Evolutionary conservation across 2,888 invertebrate genomes (phyloP).

Genomic region (Drosophila imparisetae): DNA sequence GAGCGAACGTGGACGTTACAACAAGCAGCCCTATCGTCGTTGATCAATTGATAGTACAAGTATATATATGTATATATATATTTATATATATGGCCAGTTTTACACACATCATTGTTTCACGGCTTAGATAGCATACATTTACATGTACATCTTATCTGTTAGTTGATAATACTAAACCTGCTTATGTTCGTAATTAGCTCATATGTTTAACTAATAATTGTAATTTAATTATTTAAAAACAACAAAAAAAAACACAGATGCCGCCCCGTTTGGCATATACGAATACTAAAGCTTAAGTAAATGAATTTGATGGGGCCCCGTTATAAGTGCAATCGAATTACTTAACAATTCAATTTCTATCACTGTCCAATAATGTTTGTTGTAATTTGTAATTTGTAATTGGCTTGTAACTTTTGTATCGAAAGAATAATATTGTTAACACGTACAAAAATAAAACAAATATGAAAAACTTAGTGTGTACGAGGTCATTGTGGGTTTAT

Average conservation of each 20-base stretch:
- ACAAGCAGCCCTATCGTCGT: constrained; percentile 88
- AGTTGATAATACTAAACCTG: constrained; percentile 50
- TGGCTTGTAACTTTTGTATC: constrained; percentile 48
- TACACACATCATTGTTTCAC: constrained; percentile 21
- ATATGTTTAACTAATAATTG: constrained; percentile 70
- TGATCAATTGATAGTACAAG: constrained; percentile 50
- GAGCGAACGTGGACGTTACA: constrained; percentile 90
- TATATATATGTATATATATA: background rate
- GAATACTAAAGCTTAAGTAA: constrained; percentile 33
- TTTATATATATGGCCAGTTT: background rate
- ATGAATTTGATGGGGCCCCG: constrained; percentile 47
- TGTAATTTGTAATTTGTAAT: constrained; percentile 60
- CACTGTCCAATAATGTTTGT: constrained; percentile 47
- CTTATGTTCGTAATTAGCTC: constrained; percentile 63
- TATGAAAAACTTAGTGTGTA: constrained; percentile 24
- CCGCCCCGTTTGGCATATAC: constrained; percentile 18
- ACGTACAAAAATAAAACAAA: constrained; percentile 44
- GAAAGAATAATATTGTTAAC: constrained; percentile 54
- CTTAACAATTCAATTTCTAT: constrained; percentile 65
- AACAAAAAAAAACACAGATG: background rate
- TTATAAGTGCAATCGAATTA: constrained; percentile 64
- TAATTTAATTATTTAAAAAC: constrained; percentile 63
- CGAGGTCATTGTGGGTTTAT: constrained; percentile 42
- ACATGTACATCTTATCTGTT: constrained; percentile 38
- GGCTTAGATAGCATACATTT: constrained; percentile 19